A percentile compares a stretch with the other conserved stretches of the same genome.
Conservation (phyloP, 1,140 invertebrate genomes). For the Stegodyphus dumicola region DNA sequence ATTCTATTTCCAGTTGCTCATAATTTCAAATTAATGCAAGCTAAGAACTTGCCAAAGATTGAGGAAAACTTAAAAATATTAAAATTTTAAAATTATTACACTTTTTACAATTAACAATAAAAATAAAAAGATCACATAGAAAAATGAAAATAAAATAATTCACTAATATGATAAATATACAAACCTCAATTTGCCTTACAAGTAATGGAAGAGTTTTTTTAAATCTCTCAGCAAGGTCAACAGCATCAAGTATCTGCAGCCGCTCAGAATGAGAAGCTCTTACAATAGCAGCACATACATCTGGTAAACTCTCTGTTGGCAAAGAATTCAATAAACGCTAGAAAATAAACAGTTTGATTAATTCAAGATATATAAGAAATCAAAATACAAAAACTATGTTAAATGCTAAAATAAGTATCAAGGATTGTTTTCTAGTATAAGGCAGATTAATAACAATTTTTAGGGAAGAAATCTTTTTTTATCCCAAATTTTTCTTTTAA, state of each 20-base stretch:
- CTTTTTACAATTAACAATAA: too few relatives aligned
- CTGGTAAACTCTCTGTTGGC: conserved; percentile 70
- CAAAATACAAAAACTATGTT: background rate
- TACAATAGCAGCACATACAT: conserved; percentile 70
- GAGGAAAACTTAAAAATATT: too few relatives aligned
- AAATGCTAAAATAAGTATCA: background rate
- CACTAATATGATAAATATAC: background rate
- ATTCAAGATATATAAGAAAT: background rate
- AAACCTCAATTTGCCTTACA: conserved; percentile 70
- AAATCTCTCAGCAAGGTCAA: conserved; percentile 70
- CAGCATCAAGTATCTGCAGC: conserved; percentile 71
- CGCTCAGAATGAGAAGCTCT: conserved; percentile 71
- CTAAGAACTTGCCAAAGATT: too few relatives aligned
- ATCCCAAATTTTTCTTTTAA: too few relatives aligned
- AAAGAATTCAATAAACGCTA: conserved; percentile 70
- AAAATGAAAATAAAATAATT: background rate
- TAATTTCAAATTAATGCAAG: too few relatives aligned
- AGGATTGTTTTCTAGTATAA: too few relatives aligned
- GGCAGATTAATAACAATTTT: too few relatives aligned
- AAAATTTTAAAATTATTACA: too few relatives aligned
- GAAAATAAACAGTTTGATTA: conserved; percentile 12
- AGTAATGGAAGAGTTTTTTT: conserved; percentile 70
- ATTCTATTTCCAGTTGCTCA: too few relatives aligned
- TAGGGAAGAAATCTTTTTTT: too few relatives aligned
- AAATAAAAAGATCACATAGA: too few relatives aligned